Conservation (phyloP, 1,140 invertebrate genomes). For the Meloidogyne chitwoodi region DNA sequence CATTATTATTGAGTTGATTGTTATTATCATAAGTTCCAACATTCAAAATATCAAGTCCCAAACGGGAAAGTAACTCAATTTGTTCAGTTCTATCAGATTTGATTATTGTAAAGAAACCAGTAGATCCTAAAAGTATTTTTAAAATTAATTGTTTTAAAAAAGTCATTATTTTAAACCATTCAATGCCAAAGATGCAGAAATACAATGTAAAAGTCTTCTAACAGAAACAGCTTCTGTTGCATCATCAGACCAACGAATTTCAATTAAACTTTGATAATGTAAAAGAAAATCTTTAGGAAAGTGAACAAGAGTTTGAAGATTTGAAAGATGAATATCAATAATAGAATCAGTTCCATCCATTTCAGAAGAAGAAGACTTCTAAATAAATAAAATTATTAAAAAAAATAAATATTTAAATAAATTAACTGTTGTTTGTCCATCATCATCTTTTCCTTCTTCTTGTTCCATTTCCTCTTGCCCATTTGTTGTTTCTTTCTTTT, state of each 20-base stretch:
- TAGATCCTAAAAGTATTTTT: slow-evolving; percentile 27
- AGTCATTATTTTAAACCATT: slow-evolving; percentile 30
- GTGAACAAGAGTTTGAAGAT: slow-evolving; percentile 7
- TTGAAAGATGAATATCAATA: neutral
- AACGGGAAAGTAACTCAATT: slow-evolving; percentile 33
- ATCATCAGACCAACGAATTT: slow-evolving; percentile 37
- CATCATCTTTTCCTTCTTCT: slow-evolving; percentile 19
- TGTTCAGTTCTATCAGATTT: slow-evolving; percentile 5
- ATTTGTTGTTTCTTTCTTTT: neutral
- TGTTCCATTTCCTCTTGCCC: neutral
- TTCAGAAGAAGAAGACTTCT: slow-evolving; percentile 5
- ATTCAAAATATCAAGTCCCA: slow-evolving; percentile 25
- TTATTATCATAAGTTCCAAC: neutral
- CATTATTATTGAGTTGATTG: neutral
- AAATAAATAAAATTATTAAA: neutral
- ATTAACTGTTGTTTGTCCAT: slow-evolving; percentile 4
- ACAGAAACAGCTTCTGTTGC: slow-evolving; percentile 38
- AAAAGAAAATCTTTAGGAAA: slow-evolving; percentile 27
- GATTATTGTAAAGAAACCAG: slow-evolving; percentile 40
- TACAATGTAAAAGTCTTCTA: slow-evolving; percentile 31
- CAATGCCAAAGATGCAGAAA: slow-evolving; percentile 33
- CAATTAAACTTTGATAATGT: slow-evolving; percentile 32
- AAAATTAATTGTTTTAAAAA: neutral
- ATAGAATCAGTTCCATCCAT: slow-evolving; percentile 4
- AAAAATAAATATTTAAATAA: neutral